These are phyloP conservation scores for Nesogale talazaci DNA, from an alignment of 2,113 vertebrate genomes.

Conservation along the genomic window DNA sequence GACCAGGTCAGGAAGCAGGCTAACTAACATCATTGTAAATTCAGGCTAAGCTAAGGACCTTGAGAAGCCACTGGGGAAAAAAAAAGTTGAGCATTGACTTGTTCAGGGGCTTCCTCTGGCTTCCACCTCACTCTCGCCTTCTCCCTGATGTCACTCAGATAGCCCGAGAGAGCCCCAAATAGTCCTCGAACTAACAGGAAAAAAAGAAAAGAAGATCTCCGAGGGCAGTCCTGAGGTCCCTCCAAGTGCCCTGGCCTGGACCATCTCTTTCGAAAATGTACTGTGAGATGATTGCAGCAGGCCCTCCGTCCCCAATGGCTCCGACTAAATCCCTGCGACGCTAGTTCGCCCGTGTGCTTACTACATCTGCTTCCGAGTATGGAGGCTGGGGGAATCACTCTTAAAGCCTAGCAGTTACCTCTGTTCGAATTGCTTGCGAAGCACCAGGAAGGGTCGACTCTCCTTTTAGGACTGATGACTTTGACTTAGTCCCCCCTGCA, in stretches of 20 bases:
- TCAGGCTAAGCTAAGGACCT: constrained; percentile 1
- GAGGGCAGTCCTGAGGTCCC: background rate
- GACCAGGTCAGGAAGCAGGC: constrained; percentile 7
- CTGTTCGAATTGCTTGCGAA: constrained; percentile 30
- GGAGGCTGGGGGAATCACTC: background rate
- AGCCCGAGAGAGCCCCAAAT: background rate
- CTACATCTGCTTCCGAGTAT: constrained; percentile 12
- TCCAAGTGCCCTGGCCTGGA: background rate
- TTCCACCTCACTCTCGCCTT: constrained; percentile 14
- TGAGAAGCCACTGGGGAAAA: constrained; percentile 23
- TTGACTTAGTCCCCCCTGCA: constrained; percentile 45
- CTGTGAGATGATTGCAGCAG: background rate
- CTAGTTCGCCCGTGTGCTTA: constrained; percentile 20
- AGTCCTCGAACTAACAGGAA: constrained; percentile 37
- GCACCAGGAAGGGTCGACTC: constrained; percentile 17
- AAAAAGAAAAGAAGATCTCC: constrained; percentile 40
- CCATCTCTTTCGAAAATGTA: background rate
- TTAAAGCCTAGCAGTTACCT: background rate
- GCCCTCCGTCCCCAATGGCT: background rate
- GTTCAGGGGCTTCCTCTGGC: background rate
- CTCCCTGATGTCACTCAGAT: background rate
- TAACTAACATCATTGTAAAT: constrained; percentile 54
- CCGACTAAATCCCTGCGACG: background rate
- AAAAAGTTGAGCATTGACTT: constrained; percentile 11
- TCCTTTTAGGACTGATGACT: constrained; percentile 52